Conservation (phyloP, 2,888 invertebrate genomes). For the Proisotoma minuta region DNA sequence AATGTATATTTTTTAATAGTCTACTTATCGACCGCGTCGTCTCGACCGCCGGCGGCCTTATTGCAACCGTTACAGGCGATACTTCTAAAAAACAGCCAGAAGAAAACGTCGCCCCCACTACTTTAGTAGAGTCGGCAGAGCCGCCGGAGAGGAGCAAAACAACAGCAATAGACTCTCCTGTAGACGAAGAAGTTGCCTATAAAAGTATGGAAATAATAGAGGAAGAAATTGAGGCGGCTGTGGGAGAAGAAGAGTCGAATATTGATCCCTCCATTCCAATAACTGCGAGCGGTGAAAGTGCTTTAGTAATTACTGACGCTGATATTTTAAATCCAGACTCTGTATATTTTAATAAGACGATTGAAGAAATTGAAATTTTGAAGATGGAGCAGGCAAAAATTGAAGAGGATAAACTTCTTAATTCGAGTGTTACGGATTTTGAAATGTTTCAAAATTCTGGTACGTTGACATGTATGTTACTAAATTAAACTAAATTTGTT, state of each 20-base stretch:
- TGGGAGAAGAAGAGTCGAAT: constrained; percentile 26
- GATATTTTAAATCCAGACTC: constrained; percentile 33
- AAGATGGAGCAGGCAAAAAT: constrained; percentile 41
- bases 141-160: constrained; percentile 15
- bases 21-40: too few relatives aligned
- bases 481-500: background rate
- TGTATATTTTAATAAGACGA: constrained; percentile 44
- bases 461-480: constrained; percentile 49
- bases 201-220: constrained; percentile 38
- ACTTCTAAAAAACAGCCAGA: background rate
- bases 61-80: constrained; percentile 31
- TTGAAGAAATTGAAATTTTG: constrained; percentile 45
- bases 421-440: constrained; percentile 56
- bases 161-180: constrained; percentile 6
- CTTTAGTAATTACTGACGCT: background rate
- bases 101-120: constrained; percentile 24
- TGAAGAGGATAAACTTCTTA: constrained; percentile 49
- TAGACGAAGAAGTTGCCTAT: constrained; percentile 14
- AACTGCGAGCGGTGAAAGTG: constrained; percentile 43
- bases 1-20: too few relatives aligned
- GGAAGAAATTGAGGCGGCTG: constrained; percentile 29
- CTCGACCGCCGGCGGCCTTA: constrained; percentile 40
- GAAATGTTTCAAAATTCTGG: constrained; percentile 61
- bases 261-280: constrained; percentile 33
- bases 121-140: constrained; percentile 19